These are phyloP conservation scores for Meandrina meandrites DNA, from an alignment of 92 coral and sea anemone species.

Conservation along the genomic window DNA sequence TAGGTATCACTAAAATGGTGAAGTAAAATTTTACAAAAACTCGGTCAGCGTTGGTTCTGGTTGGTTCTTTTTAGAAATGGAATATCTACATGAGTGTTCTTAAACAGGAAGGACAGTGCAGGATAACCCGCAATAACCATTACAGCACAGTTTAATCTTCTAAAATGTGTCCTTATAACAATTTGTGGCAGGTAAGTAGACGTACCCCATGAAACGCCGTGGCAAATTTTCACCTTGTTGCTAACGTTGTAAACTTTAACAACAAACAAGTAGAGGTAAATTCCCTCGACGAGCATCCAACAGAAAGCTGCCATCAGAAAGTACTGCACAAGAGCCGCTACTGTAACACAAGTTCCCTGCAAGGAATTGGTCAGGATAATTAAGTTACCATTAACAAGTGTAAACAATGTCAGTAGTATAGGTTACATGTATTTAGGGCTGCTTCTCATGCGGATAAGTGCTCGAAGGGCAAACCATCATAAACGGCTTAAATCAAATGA, in stretches of 20 bases:
- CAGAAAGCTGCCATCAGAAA: conserved; percentile 37
- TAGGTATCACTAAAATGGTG: too few relatives aligned
- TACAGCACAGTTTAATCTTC: neutral
- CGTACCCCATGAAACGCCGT: conserved; percentile 36
- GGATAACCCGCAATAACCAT: too few relatives aligned
- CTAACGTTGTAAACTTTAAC: conserved; percentile 45
- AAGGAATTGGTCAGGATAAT: neutral
- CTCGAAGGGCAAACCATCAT: too few relatives aligned
- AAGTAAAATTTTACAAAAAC: too few relatives aligned
- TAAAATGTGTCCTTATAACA: neutral
- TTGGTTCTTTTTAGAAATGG: too few relatives aligned
- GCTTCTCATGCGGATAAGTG: neutral
- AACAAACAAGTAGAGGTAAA: conserved; percentile 37
- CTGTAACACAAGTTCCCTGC: conserved; percentile 24
- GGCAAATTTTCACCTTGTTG: conserved; percentile 23
- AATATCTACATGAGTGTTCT: too few relatives aligned
- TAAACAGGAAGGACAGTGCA: too few relatives aligned
- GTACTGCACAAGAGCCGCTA: conserved; percentile 36
- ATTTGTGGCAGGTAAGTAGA: neutral
- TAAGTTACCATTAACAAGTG: neutral
- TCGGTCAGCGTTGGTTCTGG: too few relatives aligned
- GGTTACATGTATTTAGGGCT: neutral
- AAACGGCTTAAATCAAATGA: too few relatives aligned
- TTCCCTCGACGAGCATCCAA: conserved; percentile 41
- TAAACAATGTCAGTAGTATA: neutral